A percentile compares a stretch with the other conserved stretches of the same genome.
phyloP scores from a whole-genome alignment of 2,888 invertebrate species.

The Diachrysia chrysitis region DNA sequence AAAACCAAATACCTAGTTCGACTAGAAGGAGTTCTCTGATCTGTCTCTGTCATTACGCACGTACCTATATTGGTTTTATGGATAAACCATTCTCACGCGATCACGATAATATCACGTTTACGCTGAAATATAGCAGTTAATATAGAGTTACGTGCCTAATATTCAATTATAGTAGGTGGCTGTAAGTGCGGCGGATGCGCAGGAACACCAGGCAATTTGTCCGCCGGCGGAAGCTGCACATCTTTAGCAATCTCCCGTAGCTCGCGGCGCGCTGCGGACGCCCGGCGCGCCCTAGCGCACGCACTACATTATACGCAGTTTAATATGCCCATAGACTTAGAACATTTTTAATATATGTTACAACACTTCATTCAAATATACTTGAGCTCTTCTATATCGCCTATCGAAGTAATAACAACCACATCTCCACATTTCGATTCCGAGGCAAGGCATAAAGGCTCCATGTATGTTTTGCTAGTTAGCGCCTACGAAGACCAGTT shows the following conservation, averaged over 20 bases:
- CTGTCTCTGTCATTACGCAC: slow-evolving; percentile 36
- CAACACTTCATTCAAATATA: slow-evolving; percentile 53
- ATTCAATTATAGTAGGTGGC: slow-evolving; percentile 74
- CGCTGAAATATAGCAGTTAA: slow-evolving; percentile 61
- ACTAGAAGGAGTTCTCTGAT: slow-evolving; percentile 33
- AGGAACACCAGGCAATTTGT: slow-evolving; percentile 73
- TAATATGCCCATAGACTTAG: slow-evolving; percentile 46
- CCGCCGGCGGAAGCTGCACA: slow-evolving; percentile 78
- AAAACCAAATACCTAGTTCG: slow-evolving; percentile 30
- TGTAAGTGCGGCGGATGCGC: slow-evolving; percentile 69
- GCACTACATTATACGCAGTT: slow-evolving; percentile 50
- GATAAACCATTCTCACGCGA: slow-evolving; percentile 59
- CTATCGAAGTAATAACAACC: slow-evolving; percentile 38
- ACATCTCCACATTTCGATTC: slow-evolving; percentile 53
- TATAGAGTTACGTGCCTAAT: slow-evolving; percentile 63
- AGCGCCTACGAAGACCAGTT: slow-evolving; percentile 49
- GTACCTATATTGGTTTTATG: slow-evolving; percentile 49
- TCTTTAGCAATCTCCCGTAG: slow-evolving; percentile 75
- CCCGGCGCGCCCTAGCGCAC: slow-evolving; percentile 46
- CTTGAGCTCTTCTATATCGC: slow-evolving; percentile 38
- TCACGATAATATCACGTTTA: slow-evolving; percentile 50
- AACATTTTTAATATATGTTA: slow-evolving; percentile 44
- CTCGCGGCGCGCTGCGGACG: slow-evolving; percentile 56
- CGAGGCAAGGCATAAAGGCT: slow-evolving; percentile 39
- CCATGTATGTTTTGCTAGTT: slow-evolving; percentile 48